A percentile compares a stretch with the other conserved stretches of the same genome.
Evolutionary conservation across 2,888 invertebrate genomes (phyloP).

Genomic region (Neoascia interrupta): DNA sequence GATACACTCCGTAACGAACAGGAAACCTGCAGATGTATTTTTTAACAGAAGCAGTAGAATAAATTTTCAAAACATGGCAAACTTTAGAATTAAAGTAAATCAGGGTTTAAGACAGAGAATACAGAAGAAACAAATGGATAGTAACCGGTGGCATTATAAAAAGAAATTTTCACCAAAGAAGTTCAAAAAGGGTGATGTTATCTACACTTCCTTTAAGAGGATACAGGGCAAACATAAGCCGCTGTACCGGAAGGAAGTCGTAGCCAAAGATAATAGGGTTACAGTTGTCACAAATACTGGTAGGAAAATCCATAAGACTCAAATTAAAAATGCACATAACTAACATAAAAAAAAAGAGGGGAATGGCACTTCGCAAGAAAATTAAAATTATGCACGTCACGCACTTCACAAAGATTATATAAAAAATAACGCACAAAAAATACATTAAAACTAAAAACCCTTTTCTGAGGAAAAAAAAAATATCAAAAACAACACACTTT

Average conservation of each 20-base stretch:
- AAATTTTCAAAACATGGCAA: not conserved
- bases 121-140: not conserved
- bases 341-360: too few relatives aligned
- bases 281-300: not conserved
- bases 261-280: constrained; percentile 16
- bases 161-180: not conserved
- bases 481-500: too few relatives aligned
- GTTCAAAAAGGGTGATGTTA: not conserved
- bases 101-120: not conserved
- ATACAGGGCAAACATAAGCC: constrained; percentile 15
- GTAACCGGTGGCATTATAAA: not conserved
- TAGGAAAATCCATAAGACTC: constrained; percentile 8
- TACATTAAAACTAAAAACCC: too few relatives aligned
- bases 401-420: too few relatives aligned
- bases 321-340: constrained; percentile 2
- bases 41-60: not conserved
- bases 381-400: too few relatives aligned
- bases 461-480: too few relatives aligned
- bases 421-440: too few relatives aligned
- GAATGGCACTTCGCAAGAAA: too few relatives aligned
- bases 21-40: too few relatives aligned
- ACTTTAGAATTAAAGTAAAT: not conserved
- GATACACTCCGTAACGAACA: too few relatives aligned
- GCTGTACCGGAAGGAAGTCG: constrained; percentile 9
- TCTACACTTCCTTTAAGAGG: not conserved